Conservation (phyloP, 2,113 vertebrate genomes). For the Podarcis cretensis region DNA sequence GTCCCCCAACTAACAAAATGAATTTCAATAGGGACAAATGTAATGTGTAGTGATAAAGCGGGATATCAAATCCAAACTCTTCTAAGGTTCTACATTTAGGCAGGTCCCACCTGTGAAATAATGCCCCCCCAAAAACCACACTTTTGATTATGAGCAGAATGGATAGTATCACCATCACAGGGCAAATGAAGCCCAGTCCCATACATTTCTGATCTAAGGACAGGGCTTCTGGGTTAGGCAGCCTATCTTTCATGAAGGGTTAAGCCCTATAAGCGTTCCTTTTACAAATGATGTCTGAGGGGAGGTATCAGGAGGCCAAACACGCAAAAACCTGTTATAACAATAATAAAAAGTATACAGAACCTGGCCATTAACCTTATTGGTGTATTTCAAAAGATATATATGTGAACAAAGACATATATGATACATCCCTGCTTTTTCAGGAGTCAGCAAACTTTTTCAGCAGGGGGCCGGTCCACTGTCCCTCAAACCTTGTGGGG, state of each 20-base stretch:
- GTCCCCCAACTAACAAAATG: no score
- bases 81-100: no score
- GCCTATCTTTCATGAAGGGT: background rate
- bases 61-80: no score
- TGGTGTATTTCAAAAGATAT: conserved; percentile 12
- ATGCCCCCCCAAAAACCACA: no score
- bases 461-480: no score
- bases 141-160: no score
- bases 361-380: background rate
- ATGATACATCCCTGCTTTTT: conserved; percentile 25
- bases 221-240: background rate
- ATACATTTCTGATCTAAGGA: background rate
- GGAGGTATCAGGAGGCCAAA: background rate
- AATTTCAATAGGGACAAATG: no score
- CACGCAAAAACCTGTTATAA: background rate
- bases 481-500: no score
- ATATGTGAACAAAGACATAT: background rate
- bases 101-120: no score
- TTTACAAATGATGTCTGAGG: background rate
- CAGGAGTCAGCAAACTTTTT: no score
- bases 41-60: no score
- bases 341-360: background rate
- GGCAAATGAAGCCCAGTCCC: background rate
- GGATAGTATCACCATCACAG: background rate
- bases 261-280: background rate